Evolutionary conservation across 2,888 invertebrate genomes (phyloP).

Genomic region (Chloromyia formosa): DNA sequence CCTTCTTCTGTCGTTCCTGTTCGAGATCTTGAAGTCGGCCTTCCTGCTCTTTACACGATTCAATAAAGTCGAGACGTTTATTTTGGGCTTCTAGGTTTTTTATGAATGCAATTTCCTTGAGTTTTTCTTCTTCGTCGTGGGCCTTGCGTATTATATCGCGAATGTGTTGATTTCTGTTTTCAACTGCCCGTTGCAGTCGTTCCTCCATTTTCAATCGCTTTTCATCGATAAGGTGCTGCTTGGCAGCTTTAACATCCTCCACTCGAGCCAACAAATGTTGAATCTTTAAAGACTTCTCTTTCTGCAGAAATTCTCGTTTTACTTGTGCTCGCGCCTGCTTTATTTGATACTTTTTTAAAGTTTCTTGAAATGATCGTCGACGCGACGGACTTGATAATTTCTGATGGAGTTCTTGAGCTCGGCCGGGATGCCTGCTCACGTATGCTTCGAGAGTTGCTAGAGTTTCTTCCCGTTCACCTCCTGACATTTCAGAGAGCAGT

Average conservation of each 20-base stretch:
- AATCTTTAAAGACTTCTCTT: conserved; percentile 84
- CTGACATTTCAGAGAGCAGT: conserved; percentile 77
- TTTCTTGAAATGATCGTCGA: conserved; percentile 85
- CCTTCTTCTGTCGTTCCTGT: conserved; percentile 82
- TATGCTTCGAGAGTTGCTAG: conserved; percentile 80
- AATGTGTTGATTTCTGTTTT: conserved; percentile 85
- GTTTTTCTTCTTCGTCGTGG: conserved; percentile 96
- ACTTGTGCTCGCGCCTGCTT: conserved; percentile 92
- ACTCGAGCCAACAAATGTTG: conserved; percentile 88
- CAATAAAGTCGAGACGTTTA: conserved; percentile 88
- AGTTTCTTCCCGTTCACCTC: conserved; percentile 86
- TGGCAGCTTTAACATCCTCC: conserved; percentile 83
- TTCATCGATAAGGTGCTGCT: conserved; percentile 85
- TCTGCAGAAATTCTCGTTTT: conserved; percentile 81
- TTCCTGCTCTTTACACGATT: conserved; percentile 79
- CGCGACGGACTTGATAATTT: conserved; percentile 92
- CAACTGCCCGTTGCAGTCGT: conserved; percentile 84
- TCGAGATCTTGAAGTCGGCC: conserved; percentile 80
- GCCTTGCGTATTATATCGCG: conserved; percentile 90
- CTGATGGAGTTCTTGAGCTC: conserved; percentile 91
- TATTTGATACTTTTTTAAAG: conserved; percentile 80
- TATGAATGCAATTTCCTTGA: conserved; percentile 97
- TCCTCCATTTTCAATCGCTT: conserved; percentile 79
- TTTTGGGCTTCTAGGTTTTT: conserved; percentile 96
- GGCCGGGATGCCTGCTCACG: conserved; percentile 88